A percentile compares a stretch with the other conserved stretches of the same genome.
These are phyloP conservation scores for Glaucomys volans DNA, from an alignment of 2,113 vertebrate species.

Conservation along the genomic window DNA sequence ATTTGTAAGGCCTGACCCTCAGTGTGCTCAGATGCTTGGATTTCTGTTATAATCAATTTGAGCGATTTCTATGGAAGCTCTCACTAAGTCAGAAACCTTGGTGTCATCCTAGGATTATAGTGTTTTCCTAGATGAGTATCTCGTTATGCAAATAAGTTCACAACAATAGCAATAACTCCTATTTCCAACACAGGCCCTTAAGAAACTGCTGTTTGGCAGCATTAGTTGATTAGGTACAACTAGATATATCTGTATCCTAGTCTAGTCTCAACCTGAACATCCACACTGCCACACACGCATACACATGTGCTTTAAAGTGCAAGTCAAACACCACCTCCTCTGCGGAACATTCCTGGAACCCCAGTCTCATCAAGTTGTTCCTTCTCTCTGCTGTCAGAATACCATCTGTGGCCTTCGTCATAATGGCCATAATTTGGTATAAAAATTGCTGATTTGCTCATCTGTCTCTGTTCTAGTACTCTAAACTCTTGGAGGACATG, in stretches of 20 bases:
- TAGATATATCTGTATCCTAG: not conserved
- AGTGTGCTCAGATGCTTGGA: not conserved
- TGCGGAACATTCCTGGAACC: not conserved
- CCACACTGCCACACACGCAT: not conserved
- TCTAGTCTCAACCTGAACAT: not conserved
- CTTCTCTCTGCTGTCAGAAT: not conserved
- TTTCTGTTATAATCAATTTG: constrained; percentile 31
- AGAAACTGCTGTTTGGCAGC: not conserved
- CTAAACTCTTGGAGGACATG: not conserved
- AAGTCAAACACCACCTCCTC: not conserved
- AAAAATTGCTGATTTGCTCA: constrained; percentile 28
- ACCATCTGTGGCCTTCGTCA: not conserved
- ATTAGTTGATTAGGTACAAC: constrained; percentile 42
- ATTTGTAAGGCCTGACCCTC: not conserved
- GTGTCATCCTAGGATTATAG: not conserved
- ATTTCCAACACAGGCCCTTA: constrained; percentile 5
- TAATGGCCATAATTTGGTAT: not conserved
- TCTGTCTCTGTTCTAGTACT: not conserved
- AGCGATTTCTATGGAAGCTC: not conserved
- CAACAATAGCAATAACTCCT: not conserved
- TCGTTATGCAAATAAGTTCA: not conserved
- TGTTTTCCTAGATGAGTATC: not conserved
- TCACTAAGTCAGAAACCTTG: constrained; percentile 3
- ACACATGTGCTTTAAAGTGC: constrained; percentile 13
- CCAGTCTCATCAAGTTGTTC: constrained; percentile 14